Base-by-base conservation (phyloP, 2,797 vertebrate species). In the Anabacerthia variegaticeps region DNA sequence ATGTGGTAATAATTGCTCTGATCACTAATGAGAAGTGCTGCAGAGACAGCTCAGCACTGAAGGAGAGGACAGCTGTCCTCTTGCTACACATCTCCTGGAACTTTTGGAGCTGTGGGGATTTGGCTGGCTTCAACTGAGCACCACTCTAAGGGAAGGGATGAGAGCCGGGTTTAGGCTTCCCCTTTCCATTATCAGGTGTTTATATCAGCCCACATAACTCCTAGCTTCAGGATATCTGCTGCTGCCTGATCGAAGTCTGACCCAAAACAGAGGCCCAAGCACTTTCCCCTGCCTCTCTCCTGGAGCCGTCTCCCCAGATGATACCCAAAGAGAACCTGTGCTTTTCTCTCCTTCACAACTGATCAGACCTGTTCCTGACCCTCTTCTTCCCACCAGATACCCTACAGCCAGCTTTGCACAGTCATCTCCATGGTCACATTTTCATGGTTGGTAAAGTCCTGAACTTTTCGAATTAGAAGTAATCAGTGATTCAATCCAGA, bases 281-380 rank as follows among this genome's bases (percentile, higher is more conserved):
- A 23, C 32, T 88, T 78, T 61, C 32, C 39, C 26, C 36, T 32
- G 32, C 51, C 39, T 20, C 27, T 3, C 20, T 86, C 30, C 12
- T 1, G 0, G 0, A 68, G 24, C 32, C 44, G 12, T n/a, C 23
- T 37, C 37, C 34, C 46, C 17, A 0, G 0, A 13, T 1, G 4
- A 14, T 23, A 67, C 19, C 6, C 34, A 54, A 23, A 14, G 5
- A 85, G 32, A 91, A 85, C 28, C 14, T 32, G 13, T 0, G 0
- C 6, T 94, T 93, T 88, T 79, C n/a, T 68, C 34, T 73, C 41
- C 49, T 71, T 46, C 39, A 23, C 12, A 39, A 39, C 9, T 12
- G 39, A 61, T 36, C 17, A 22, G 22, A 14, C 10, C 2, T 51
- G 51, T 72, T 28, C 14, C 10, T 3, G n/a, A 68, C 37, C 21